Evolutionary conservation across 2,113 vertebrate genomes (phyloP), one percentile per base, ranked within the genome.

Genomic region (Smithornis capensis): DNA sequence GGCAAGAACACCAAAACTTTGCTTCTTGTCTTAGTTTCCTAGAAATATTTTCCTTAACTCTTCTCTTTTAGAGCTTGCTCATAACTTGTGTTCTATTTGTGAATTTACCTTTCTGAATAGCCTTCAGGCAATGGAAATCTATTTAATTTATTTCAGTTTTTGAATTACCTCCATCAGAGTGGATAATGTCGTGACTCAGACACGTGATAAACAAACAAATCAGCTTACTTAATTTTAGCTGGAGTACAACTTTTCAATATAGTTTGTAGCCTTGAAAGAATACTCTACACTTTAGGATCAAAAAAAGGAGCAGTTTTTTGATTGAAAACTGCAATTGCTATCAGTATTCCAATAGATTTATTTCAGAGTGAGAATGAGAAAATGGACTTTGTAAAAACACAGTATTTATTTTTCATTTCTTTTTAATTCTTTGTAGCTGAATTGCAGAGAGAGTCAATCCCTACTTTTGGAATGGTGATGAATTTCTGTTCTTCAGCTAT

Each of bases 321-420:
- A 84, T 71, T 59, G 52, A 93, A 93, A 89, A 63, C 42, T 78
- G 38, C 47, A 92, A 44, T 75, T 94, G 19, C 33, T 83, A n/a
- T 74, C 80, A 77, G 22, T 63, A 70, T 90, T 94, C 79, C 47
- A 74, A 24, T 25, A 7, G 40, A 56, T 92, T 73, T 81, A 40
- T 89, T 90, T 90, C 86, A 95, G 60, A 81, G 9, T 22, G 27
- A 83, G 50, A 93, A 47, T 40, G n/a, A 82, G 37, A 90, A 89
- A 96, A 94, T 47, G 22, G 29, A 52, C 52, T 89, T 89, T 71
- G 69, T 40, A 7, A 64, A 88, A 74, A 19, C 42, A 84, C 18
- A 7, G 28, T 90, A 67, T 94, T 95, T 94, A 62, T 85, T 95
- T 95, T 95, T 96, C 91, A 88, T 97, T 90, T 87, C 42, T 90